Percentiles rank a stretch among this genome's conserved stretches.
Conservation (phyloP, 2,888 invertebrate species). For the Limenitis camilla region DNA sequence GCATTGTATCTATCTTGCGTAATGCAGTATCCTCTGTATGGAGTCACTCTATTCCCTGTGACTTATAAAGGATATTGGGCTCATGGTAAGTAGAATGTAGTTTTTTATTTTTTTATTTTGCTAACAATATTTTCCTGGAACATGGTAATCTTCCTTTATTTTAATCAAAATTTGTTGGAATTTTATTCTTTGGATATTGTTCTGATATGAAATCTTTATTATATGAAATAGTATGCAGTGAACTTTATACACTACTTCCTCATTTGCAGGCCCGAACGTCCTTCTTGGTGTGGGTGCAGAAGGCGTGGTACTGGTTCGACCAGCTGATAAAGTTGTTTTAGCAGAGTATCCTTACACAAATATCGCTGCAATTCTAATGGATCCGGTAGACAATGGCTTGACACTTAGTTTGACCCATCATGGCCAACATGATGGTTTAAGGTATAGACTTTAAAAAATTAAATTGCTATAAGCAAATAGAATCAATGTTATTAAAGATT, state of each 20-base stretch:
- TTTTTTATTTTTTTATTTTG: not conserved
- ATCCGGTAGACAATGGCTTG: conserved; percentile 93
- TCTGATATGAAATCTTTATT: too few species aligned
- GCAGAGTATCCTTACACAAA: conserved; percentile 93
- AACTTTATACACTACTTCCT: too few species aligned
- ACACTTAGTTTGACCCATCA: conserved; percentile 89
- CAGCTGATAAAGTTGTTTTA: conserved; percentile 92
- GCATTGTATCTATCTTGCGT: conserved; percentile 95
- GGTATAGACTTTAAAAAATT: conserved; percentile 48
- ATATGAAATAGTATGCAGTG: too few species aligned
- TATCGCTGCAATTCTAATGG: conserved; percentile 92
- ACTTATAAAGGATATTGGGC: conserved; percentile 96
- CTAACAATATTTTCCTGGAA: not conserved
- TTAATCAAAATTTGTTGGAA: too few species aligned
- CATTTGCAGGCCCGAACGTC: conserved; percentile 63
- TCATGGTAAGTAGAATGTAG: conserved; percentile 75
- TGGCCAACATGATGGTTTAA: conserved; percentile 71
- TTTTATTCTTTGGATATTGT: too few species aligned
- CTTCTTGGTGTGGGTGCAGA: conserved; percentile 92
- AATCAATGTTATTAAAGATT: not conserved
- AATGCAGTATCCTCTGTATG: conserved; percentile 96
- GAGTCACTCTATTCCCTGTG: conserved; percentile 90
- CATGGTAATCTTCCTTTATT: too few species aligned
- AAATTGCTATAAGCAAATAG: not conserved
- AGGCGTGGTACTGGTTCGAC: conserved; percentile 91